Evolutionary conservation across 2,888 invertebrate genomes (phyloP).

Genomic region (Ischnus inquisitorius): DNA sequence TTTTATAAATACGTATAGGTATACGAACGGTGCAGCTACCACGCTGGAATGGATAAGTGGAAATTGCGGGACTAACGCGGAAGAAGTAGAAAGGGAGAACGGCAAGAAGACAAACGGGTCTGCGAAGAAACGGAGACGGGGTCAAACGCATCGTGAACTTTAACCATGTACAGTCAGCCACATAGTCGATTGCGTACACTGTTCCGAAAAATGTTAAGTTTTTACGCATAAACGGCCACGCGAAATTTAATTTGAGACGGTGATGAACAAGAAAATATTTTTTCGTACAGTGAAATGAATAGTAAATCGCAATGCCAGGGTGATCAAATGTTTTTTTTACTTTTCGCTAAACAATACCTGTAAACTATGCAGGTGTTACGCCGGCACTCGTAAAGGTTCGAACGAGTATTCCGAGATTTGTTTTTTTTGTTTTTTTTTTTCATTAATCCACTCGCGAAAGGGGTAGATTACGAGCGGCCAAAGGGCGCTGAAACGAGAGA

Average conservation of each 20-base stretch:
- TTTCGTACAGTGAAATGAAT: neutral
- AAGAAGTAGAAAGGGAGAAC: constrained; percentile 31
- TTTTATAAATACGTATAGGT: constrained; percentile 63
- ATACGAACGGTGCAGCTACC: constrained; percentile 21
- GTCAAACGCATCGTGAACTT: constrained; percentile 54
- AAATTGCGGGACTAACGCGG: constrained; percentile 53
- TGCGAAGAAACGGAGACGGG: constrained; percentile 39
- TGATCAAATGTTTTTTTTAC: constrained; percentile 12
- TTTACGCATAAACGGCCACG: too few relatives aligned
- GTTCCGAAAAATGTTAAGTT: too few relatives aligned
- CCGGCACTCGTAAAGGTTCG: neutral
- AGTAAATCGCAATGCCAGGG: too few relatives aligned
- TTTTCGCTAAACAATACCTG: neutral
- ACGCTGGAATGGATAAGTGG: constrained; percentile 50
- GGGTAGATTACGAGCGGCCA: neutral
- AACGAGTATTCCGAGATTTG: neutral
- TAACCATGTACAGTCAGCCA: neutral
- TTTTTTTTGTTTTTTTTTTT: constrained; percentile 2
- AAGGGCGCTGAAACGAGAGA: constrained; percentile 8
- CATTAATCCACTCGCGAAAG: constrained; percentile 6
- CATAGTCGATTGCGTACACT: neutral
- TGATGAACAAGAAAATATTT: too few relatives aligned
- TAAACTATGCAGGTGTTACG: neutral
- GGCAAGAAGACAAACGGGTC: constrained; percentile 55
- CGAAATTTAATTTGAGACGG: constrained; percentile 18